Percentiles rank a stretch among this genome's conserved stretches.
These are phyloP conservation scores for Carassius auratus DNA, from an alignment of 2,113 vertebrate species.

Conservation along the genomic window DNA sequence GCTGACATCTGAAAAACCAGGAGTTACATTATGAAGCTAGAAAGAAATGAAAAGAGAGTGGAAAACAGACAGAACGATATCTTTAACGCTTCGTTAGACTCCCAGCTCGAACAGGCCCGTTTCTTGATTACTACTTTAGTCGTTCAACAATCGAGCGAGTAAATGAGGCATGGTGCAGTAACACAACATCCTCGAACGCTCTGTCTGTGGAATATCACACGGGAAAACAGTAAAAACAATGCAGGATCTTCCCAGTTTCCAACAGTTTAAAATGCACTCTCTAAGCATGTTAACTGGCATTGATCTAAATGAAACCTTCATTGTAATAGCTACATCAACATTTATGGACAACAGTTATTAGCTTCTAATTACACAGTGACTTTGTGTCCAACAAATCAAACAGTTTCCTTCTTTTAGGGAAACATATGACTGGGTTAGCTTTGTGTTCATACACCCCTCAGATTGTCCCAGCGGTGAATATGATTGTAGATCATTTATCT, in stretches of 20 bases:
- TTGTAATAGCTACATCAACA: background rate
- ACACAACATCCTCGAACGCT: background rate
- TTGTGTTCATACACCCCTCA: background rate
- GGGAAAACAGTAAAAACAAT: background rate
- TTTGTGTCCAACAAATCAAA: background rate
- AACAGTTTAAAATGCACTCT: background rate
- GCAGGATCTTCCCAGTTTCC: background rate
- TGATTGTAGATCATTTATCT: slow-evolving; percentile 17
- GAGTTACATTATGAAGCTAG: too few species aligned
- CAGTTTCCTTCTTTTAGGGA: background rate
- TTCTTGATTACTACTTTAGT: background rate
- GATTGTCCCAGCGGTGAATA: background rate
- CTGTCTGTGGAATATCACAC: background rate
- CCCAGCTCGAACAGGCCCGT: background rate
- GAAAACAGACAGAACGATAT: background rate
- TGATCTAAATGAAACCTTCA: background rate
- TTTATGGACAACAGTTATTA: background rate
- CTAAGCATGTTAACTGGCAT: background rate
- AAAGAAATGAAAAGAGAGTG: too few species aligned
- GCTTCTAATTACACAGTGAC: background rate
- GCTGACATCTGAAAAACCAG: too few species aligned
- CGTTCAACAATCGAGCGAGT: background rate
- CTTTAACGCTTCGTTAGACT: background rate
- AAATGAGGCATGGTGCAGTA: slow-evolving; percentile 12
- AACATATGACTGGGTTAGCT: background rate